phyloP scores from a whole-genome alignment of 1,140 invertebrate genomes.

The Hirudo medicinalis region DNA sequence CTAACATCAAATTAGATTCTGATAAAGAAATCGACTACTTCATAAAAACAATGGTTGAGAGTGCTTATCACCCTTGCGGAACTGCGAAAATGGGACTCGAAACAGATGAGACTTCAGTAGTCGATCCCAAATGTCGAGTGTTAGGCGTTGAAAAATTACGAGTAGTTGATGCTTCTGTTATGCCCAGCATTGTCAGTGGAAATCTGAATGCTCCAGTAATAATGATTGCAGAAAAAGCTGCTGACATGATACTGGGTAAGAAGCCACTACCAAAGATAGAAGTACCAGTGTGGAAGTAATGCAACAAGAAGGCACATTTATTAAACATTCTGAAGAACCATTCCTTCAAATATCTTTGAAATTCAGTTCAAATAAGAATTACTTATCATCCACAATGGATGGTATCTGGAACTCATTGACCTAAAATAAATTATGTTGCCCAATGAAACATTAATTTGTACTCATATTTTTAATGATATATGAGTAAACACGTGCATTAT shows the following conservation, averaged over 20 bases:
- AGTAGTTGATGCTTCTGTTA: constrained; percentile 47
- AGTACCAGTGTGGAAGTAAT: constrained; percentile 33
- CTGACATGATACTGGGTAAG: constrained; percentile 43
- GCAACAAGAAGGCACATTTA: constrained; percentile 20
- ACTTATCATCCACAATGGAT: too few relatives aligned
- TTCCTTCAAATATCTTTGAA: too few relatives aligned
- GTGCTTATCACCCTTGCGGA: constrained; percentile 46
- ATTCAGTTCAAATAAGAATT: too few relatives aligned
- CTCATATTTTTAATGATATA: too few relatives aligned
- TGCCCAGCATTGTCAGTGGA: constrained; percentile 46
- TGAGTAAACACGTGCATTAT: too few relatives aligned
- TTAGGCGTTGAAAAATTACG: constrained; percentile 42
- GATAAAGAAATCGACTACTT: constrained; percentile 35
- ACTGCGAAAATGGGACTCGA: constrained; percentile 49
- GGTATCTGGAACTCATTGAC: too few relatives aligned
- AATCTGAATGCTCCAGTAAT: constrained; percentile 47
- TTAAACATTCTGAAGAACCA: too few relatives aligned
- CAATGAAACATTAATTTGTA: too few relatives aligned
- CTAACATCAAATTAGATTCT: constrained; percentile 31
- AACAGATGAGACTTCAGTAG: constrained; percentile 45
- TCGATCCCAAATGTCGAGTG: constrained; percentile 42
- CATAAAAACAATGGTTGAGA: constrained; percentile 35
- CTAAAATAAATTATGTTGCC: background rate
- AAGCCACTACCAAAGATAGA: constrained; percentile 30
- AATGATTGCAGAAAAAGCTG: constrained; percentile 47